These are phyloP conservation scores for Sylvicola cinctus DNA, from an alignment of 2,888 invertebrate genomes.

Conservation along the genomic window DNA sequence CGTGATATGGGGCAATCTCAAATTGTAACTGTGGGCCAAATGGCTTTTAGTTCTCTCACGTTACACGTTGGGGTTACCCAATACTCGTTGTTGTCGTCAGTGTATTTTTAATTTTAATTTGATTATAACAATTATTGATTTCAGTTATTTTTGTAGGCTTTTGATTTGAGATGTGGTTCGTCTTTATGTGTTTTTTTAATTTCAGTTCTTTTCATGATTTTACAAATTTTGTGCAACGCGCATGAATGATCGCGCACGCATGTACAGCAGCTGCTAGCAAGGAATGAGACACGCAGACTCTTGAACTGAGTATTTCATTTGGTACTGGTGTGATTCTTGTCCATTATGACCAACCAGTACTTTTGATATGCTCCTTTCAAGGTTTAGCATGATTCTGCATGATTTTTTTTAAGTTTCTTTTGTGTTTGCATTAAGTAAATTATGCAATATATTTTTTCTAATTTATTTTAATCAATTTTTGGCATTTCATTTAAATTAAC, in stretches of 20 bases:
- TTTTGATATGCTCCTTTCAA: conserved; percentile 80
- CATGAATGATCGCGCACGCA: not conserved
- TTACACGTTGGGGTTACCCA: conserved; percentile 27
- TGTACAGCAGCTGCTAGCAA: not conserved
- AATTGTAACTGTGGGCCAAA: conserved; percentile 90
- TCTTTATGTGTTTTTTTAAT: conserved; percentile 8
- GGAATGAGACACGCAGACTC: too few relatives aligned
- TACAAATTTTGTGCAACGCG: too few relatives aligned
- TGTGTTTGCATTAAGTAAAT: conserved; percentile 15
- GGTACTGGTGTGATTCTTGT: conserved; percentile 69
- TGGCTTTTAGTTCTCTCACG: conserved; percentile 21
- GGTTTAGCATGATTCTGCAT: too few relatives aligned
- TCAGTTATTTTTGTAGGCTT: conserved; percentile 2
- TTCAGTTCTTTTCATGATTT: too few relatives aligned
- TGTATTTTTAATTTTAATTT: conserved; percentile 9
- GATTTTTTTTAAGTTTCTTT: too few relatives aligned
- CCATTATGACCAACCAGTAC: conserved; percentile 50
- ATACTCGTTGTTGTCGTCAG: conserved; percentile 14
- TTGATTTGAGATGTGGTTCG: conserved; percentile 1
- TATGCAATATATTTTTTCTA: conserved; percentile 1
- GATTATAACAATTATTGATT: conserved; percentile 2
- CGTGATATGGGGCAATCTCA: conserved; percentile 76
- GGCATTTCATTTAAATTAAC: not conserved
- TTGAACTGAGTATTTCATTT: conserved; percentile 97
- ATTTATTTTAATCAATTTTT: not conserved